Evolutionary conservation across 2,888 invertebrate species (phyloP).

Genomic region (Deilephila elpenor): DNA sequence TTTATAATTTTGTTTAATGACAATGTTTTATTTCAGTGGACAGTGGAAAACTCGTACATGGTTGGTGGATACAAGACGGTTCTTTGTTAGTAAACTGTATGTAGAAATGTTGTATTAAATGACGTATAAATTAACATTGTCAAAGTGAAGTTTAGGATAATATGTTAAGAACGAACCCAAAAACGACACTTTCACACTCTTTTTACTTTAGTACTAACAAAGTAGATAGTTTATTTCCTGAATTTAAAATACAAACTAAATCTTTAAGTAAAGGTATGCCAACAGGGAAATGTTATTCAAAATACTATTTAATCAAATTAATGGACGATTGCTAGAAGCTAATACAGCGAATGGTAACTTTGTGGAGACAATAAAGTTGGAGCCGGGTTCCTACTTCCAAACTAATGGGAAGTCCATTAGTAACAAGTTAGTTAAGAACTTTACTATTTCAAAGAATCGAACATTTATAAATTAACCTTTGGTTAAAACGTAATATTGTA

Average conservation of each 20-base stretch:
- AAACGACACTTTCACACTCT: too few species aligned
- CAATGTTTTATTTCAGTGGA: too few species aligned
- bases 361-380: neutral
- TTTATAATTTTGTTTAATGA: too few species aligned
- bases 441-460: neutral
- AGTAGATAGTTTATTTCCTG: neutral
- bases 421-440: neutral
- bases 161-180: too few species aligned
- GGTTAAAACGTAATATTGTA: neutral
- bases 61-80: too few species aligned
- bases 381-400: neutral
- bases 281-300: neutral
- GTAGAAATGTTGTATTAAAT: too few species aligned
- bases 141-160: too few species aligned
- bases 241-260: neutral
- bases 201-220: too few species aligned
- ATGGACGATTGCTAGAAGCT: neutral
- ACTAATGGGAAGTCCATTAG: neutral
- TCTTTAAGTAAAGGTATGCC: neutral
- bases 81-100: too few species aligned
- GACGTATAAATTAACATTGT: too few species aligned
- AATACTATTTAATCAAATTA: neutral
- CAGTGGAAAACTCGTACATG: too few species aligned
- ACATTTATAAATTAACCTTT: neutral
- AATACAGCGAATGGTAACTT: neutral